These are phyloP conservation scores for Mormyrus lacerda DNA, from an alignment of 2,113 vertebrate genomes.

Conservation along the genomic window DNA sequence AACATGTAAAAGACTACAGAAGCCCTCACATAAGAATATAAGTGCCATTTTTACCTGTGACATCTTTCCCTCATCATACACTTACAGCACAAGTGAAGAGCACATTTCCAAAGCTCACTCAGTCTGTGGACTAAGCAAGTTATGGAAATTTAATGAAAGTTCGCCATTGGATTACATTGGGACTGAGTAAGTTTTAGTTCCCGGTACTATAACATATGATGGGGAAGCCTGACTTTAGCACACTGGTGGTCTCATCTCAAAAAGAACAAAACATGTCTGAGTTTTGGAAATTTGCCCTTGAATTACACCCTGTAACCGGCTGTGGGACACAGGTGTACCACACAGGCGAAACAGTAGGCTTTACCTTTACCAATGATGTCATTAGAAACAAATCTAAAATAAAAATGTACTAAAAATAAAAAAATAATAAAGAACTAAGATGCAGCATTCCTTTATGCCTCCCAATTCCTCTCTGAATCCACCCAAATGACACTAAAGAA, in stretches of 20 bases:
- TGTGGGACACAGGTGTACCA: background rate
- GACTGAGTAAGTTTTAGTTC: background rate
- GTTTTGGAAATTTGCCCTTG: background rate
- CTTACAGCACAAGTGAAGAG: background rate
- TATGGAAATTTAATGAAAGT: too few species aligned
- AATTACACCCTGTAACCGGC: background rate
- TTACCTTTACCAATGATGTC: background rate
- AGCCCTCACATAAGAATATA: background rate
- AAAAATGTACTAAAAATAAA: too few species aligned
- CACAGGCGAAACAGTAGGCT: background rate
- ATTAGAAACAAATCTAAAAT: background rate
- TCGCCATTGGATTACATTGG: background rate
- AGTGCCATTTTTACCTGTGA: background rate
- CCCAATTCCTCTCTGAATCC: background rate
- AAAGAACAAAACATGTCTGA: background rate
- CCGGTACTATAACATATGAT: background rate
- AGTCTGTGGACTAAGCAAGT: too few species aligned
- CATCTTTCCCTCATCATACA: background rate
- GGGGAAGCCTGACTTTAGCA: background rate
- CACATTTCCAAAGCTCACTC: too few species aligned
- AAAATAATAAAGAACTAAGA: background rate
- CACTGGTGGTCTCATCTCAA: background rate
- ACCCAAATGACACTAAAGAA: background rate
- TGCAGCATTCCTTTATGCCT: background rate
- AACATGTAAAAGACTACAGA: background rate